These are phyloP conservation scores for Peromyscus melanophrys DNA, from an alignment of 2,797 vertebrate genomes.

Conservation along the genomic window DNA sequence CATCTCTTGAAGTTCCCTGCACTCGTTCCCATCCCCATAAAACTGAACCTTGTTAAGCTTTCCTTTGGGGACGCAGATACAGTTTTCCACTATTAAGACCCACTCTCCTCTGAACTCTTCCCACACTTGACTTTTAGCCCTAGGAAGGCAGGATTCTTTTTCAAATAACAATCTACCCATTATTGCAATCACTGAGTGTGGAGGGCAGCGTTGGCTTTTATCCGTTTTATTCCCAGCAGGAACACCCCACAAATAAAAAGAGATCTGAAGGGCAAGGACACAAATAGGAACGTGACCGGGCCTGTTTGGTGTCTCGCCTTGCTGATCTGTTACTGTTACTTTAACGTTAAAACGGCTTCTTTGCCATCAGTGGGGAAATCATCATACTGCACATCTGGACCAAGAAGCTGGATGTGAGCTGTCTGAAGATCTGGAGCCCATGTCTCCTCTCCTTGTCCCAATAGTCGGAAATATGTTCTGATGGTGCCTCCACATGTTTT, in stretches of 20 bases:
- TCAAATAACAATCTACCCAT: not conserved
- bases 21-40: not conserved
- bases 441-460: not conserved
- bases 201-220: not conserved
- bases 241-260: not conserved
- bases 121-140: not conserved
- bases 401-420: too few relatives aligned
- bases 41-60: not conserved
- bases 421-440: not conserved
- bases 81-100: not conserved
- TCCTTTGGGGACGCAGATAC: not conserved
- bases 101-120: constrained; percentile 1
- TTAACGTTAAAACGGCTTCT: constrained; percentile 16
- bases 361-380: not conserved
- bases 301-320: not conserved
- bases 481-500: constrained; percentile 65
- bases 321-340: not conserved
- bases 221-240: not conserved
- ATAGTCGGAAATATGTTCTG: not conserved
- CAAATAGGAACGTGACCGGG: not conserved
- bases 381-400: not conserved
- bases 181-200: not conserved
- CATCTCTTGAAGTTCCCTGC: not conserved
- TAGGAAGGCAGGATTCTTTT: constrained; percentile 40
- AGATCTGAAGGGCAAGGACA: constrained; percentile 1